These are phyloP conservation scores for Saguinus midas DNA, from an alignment of 2,113 vertebrate genomes.

Conservation along the genomic window DNA sequence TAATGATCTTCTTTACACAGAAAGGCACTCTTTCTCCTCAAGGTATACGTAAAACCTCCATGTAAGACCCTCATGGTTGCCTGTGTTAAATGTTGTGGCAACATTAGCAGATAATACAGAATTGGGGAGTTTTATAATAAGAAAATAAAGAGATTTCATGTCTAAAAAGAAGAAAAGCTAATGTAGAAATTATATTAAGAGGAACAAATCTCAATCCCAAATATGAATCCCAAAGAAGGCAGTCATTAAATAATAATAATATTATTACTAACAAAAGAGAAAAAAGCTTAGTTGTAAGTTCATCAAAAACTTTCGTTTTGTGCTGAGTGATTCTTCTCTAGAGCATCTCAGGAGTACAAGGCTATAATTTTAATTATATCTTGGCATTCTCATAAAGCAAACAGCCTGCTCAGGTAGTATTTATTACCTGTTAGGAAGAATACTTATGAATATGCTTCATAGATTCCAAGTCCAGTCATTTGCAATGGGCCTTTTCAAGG, in stretches of 20 bases:
- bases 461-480: conserved; percentile 67
- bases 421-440: conserved; percentile 76
- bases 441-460: conserved; percentile 72
- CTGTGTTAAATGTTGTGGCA: not conserved
- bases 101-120: not conserved
- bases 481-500: conserved; percentile 79
- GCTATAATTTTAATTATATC: conserved; percentile 80
- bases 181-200: not conserved
- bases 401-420: conserved; percentile 71
- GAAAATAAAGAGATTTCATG: conserved; percentile 11
- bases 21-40: not conserved
- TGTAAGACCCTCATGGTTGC: not conserved
- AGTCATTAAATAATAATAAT: conserved; percentile 34
- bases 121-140: not conserved
- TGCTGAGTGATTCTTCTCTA: conserved; percentile 48
- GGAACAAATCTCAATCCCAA: not conserved
- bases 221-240: conserved; percentile 23
- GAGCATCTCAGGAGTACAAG: conserved; percentile 61
- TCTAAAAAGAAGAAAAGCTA: not conserved
- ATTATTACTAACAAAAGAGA: conserved; percentile 38
- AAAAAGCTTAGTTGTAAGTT: conserved; percentile 34
- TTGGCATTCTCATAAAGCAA: conserved; percentile 75
- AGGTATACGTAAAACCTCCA: not conserved
- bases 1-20: not conserved
- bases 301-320: conserved; percentile 56